Evolutionary conservation across 2,888 invertebrate species (phyloP).

Genomic region (Iphiclides podalirius): DNA sequence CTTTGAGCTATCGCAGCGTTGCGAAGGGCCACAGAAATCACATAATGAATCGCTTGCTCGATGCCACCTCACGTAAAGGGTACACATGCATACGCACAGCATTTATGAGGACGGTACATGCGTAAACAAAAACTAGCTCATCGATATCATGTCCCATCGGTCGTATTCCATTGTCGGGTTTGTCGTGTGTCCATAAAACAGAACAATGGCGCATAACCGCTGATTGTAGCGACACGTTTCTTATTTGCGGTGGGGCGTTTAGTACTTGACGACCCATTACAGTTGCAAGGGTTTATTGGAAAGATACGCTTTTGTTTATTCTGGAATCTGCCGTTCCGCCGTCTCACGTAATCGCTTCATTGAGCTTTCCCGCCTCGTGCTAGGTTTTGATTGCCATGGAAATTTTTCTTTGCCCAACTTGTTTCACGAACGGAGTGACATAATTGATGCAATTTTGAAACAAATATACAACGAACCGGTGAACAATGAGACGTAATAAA

Average conservation of each 20-base stretch:
- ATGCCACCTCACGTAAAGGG: too few species aligned
- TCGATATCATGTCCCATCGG: not conserved
- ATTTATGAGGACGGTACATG: not conserved
- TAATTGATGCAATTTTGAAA: too few species aligned
- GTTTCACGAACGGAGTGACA: too few species aligned
- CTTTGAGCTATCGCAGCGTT: too few species aligned
- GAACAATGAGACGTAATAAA: too few species aligned
- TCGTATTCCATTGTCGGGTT: conserved; percentile 7
- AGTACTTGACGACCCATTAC: not conserved
- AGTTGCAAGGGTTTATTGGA: not conserved
- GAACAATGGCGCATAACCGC: conserved; percentile 15
- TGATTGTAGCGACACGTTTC: not conserved
- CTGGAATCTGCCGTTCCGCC: not conserved
- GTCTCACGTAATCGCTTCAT: not conserved
- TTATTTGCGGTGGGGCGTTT: conserved; percentile 6
- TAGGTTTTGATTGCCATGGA: too few species aligned
- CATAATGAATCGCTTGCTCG: too few species aligned
- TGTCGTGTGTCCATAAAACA: conserved; percentile 3
- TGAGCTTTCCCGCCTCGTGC: not conserved
- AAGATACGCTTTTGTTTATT: not conserved
- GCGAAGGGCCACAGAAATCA: too few species aligned
- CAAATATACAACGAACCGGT: too few species aligned
- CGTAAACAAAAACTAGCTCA: not conserved
- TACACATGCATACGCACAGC: too few species aligned
- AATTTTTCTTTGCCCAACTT: too few species aligned